phyloP scores from a whole-genome alignment of 2,113 vertebrate species.

The Pedionomus torquatus region DNA sequence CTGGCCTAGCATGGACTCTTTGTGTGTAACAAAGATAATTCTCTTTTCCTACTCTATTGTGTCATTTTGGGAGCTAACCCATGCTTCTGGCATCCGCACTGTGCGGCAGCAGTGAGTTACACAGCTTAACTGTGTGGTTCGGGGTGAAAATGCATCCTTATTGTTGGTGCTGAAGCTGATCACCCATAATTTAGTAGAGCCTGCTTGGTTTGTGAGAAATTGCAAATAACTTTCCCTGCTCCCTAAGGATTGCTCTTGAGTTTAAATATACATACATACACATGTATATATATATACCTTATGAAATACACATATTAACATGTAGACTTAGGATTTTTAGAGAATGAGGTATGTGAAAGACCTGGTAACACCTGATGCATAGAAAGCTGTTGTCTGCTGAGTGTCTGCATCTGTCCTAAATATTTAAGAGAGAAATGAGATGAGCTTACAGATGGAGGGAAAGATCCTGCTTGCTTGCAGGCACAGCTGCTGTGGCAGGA shows the following conservation, averaged over 20 bases:
- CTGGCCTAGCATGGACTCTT: neutral
- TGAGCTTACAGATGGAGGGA: neutral
- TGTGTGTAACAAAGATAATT: neutral
- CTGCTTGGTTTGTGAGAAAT: neutral
- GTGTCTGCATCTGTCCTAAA: neutral
- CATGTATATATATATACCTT: neutral
- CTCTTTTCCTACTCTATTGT: neutral
- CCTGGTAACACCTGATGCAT: neutral
- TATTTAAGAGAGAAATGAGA: neutral
- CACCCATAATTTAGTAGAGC: fast-evolving
- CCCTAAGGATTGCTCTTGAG: neutral
- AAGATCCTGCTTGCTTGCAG: neutral
- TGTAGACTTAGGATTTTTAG: neutral
- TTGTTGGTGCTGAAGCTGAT: neutral
- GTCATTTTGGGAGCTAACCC: neutral
- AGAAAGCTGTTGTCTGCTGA: neutral
- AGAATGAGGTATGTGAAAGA: neutral
- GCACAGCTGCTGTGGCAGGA: neutral
- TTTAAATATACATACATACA: neutral
- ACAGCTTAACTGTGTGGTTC: neutral
- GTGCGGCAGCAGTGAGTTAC: fast-evolving
- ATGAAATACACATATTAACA: neutral
- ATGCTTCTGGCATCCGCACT: fast-evolving
- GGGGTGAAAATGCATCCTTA: neutral
- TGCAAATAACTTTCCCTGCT: neutral